A percentile compares a stretch with the other conserved stretches of the same genome.
Conservation (phyloP, 2,113 vertebrate species). For the Stigmatopora argus region DNA sequence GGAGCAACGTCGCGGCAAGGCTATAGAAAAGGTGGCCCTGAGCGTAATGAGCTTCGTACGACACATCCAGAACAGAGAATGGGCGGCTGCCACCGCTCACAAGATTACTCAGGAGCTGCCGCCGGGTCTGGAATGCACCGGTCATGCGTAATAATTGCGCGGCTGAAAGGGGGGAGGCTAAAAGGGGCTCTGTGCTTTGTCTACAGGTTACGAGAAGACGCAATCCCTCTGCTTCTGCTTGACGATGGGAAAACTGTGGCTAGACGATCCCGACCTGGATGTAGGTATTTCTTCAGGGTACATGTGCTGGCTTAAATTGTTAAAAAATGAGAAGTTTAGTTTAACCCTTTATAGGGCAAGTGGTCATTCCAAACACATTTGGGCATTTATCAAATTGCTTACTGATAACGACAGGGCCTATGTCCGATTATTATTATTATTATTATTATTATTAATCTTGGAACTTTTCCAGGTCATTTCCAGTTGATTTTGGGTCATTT, state of each 20-base stretch:
- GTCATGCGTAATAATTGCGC: background rate
- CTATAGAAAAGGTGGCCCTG: conserved; percentile 70
- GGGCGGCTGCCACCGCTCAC: conserved; percentile 84
- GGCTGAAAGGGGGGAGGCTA: background rate
- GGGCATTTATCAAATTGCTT: too few species aligned
- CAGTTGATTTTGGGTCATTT: background rate
- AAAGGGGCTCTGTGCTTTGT: background rate
- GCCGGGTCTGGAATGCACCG: conserved; percentile 66
- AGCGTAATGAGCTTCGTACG: conserved; percentile 80
- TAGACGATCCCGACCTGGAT: conserved; percentile 73
- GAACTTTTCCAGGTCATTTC: background rate
- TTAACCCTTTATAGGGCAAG: too few species aligned
- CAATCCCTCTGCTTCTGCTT: conserved; percentile 84
- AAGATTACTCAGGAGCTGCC: conserved; percentile 89
- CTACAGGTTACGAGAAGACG: conserved; percentile 81
- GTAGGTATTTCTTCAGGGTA: conserved; percentile 52
- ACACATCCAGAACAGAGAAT: conserved; percentile 85
- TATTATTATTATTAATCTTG: too few species aligned
- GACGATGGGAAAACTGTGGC: conserved; percentile 79
- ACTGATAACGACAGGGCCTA: too few species aligned
- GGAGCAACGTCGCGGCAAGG: conserved; percentile 70
- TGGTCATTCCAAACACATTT: too few species aligned
- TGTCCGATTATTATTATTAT: too few species aligned
- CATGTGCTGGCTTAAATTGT: background rate
- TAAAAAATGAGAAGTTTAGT: too few species aligned